Evolutionary conservation across 2,888 invertebrate species (phyloP), one percentile per base, ranked within the genome.

Genomic region (Agrypnus murinus): DNA sequence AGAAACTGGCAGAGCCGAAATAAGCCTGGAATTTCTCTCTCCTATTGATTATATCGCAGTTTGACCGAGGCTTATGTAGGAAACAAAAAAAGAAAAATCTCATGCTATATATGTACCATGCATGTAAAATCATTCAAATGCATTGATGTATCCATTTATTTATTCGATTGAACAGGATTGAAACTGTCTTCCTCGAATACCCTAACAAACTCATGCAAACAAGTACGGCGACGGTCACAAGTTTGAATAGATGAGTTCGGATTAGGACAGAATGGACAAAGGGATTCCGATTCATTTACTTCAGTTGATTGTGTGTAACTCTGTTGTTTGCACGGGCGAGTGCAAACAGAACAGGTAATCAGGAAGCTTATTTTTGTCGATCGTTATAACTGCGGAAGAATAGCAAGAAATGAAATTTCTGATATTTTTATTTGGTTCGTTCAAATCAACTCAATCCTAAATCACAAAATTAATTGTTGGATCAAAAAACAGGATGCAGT

Each of bases 241-340:
- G 75, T 75, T 75, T 75, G 75, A 67, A 69, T 58, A 71, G 74
- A 70, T 69, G 69, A 72, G 71, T 74, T 70, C 62, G 75, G 74
- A 75, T 75, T 75, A 75, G 74, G 72, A 69, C 68, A 71, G 63
- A 64, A 76, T 76, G 77, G 79, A 81, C 79, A 81, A 80, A 81
- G 81, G 79, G 79, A 78, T 81, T 79, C 77, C 77, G 75, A 78
- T 79, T 80, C 79, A 81, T 81, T 80, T 80, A 77, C 79, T 77
- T 77, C 77, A 72, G 75, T 73, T 79, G 81, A 79, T 79, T 80
- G 80, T 78, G 78, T 80, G 77, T 77, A 79, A 74, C 71, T 74
- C 75, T 69, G 76, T 74, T 80, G 79, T 81, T 80, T 80, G 77
- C 72, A 74, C 74, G 66, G 74, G 72, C 73, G 70, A 77, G 73